Base-by-base conservation (phyloP, 2,888 invertebrate species). In the Melanophora roralis region DNA sequence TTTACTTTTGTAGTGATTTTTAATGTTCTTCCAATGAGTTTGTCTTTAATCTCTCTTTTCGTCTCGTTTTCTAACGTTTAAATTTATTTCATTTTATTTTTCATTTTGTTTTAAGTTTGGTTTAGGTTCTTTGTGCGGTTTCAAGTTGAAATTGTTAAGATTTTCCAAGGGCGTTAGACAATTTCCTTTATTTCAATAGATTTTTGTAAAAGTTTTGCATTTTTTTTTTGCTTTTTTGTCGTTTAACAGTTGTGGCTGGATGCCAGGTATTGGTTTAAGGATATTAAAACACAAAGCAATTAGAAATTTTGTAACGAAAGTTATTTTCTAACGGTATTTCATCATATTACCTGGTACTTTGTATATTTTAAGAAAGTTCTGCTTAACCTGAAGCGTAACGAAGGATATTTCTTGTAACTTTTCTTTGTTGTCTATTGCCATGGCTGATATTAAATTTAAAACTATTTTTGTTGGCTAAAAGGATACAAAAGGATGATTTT, bases 221-320 rank as follows among this genome's bases (percentile, higher is more conserved):
- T 47, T 68, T 14, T 38, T 27, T 27, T 6, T 57, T 64, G 36
- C 16, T 72, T 9, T 23, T 38, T 40, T 60, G 47, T 45, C 40
- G 19, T 51, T 51, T 36, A 27, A 47, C 62, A 23, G 57, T 47
- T 68, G 23, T 38, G 27, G 47, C 14, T 65, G 27, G 6, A 36
- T 62, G 53, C 45, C 68, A 57, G 72, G 67, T 76, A 76, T 80
- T 76, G 72, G 62, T 80, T 80, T 76, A 76, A 80, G 68, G 76
- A 80, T 76, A 80, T 80, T 76, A 80, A 80, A 80, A 73, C 51
- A 43, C 72, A 76, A 68, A 73, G 68, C 80, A 80, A 80, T 80
- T 80, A 80, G 72, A 80, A 72, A 69, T 68, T n/a, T 62, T 72
- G 45, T 19, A 53, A 45, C 32, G 49, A 67, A 72, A 72, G 67